A percentile compares a stretch with the other conserved stretches of the same genome.
Conservation (phyloP, 2,888 invertebrate species). For the Oxystoma pomonae region DNA sequence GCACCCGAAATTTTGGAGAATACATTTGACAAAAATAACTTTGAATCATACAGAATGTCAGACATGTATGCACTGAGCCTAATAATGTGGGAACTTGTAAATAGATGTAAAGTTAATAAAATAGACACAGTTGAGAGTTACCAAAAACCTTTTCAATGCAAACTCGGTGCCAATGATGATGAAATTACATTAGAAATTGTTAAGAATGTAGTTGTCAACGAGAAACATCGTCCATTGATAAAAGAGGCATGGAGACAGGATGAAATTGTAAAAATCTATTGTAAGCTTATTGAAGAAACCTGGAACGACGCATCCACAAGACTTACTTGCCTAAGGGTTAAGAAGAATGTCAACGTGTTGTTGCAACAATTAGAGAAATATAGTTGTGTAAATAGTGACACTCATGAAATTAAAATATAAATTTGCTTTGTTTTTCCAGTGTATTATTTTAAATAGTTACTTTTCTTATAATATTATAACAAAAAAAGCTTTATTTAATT, state of each 20-base stretch:
- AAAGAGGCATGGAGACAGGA: conserved; percentile 20
- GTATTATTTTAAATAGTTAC: too few species aligned
- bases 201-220: conserved; percentile 18
- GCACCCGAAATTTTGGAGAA: conserved; percentile 27
- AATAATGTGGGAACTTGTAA: conserved; percentile 27
- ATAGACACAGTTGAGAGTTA: conserved; percentile 12
- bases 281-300: conserved; percentile 24
- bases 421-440: too few species aligned
- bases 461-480: too few species aligned
- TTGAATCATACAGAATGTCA: conserved; percentile 24
- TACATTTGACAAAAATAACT: conserved; percentile 16
- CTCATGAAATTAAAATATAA: conserved; percentile 16
- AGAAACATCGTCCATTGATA: conserved; percentile 21
- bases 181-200: conserved; percentile 19
- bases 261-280: conserved; percentile 13
- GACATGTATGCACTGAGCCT: conserved; percentile 28
- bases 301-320: conserved; percentile 27
- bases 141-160: conserved; percentile 21
- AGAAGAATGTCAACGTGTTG: too few species aligned
- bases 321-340: conserved; percentile 25
- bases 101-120: conserved; percentile 6
- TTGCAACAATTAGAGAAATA: too few species aligned
- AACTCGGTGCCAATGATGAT: conserved; percentile 7
- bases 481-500: too few species aligned
- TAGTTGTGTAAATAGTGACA: too few species aligned